Base-by-base conservation (phyloP, 2,797 vertebrate genomes). In the Syndactyla subalaris region DNA sequence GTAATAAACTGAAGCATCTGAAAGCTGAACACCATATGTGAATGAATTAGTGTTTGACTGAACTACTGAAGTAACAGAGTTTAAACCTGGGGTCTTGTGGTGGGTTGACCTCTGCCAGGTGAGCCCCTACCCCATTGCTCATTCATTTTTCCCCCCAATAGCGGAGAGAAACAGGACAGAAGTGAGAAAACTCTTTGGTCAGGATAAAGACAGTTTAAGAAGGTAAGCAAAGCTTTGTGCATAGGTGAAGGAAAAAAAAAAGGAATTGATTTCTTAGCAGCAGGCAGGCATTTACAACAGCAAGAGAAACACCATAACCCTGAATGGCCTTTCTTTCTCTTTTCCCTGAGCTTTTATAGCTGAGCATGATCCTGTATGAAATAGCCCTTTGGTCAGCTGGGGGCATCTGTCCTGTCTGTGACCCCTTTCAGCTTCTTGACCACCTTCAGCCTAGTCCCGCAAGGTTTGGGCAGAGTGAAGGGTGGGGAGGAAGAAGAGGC, bases 1-100 rank as follows among this genome's bases (percentile, higher is more conserved):
- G 7, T 83, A 88, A 94, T 95, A 95, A 96, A 93, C 68, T 85
- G 67, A 34, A 77, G 39, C 83, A 68, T 79, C 51, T 80, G 77
- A 78, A 93, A 92, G 41, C 68, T 26, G 32, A 88, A 36, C 26
- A 48, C 13, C 1, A 0, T 7, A 14, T 55, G 22, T 83, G 72
- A 71, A 43, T 36, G 3, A 46, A n/a, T 58, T 61, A 19, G 22
- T 83, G 14, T 89, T 93, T 75, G 57, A 57, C 29, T 48, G 48
- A 32, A 17, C 45, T 73, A 3, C 26, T 70, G 2, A 34, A 68
- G 48, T 27, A 36, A 45, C 36, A 2, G 48, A 63, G 49, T 73
- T 66, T 41, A 67, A 8, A 20, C 32, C 5, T 5, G 4, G 26
- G 16, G 14, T 72, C 22, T 8, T 41, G 21, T 38, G 36, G 7